These are phyloP conservation scores for Lithophane leautieri DNA, from an alignment of 2,888 invertebrate genomes.

Conservation along the genomic window DNA sequence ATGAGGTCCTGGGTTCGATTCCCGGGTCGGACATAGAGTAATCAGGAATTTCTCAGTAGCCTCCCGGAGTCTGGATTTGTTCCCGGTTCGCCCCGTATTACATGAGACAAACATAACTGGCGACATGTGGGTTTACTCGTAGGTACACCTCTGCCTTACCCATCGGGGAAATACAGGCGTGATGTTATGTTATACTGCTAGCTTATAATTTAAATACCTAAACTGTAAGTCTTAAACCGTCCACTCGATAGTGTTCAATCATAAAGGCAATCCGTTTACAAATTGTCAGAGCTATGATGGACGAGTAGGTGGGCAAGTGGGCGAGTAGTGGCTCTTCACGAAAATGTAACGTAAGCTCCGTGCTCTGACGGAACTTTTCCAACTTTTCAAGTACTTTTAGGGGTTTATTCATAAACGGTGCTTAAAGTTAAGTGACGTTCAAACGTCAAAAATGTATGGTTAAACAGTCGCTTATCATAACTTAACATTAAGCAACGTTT, in stretches of 20 bases:
- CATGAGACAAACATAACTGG: neutral
- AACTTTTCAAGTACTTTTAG: constrained; percentile 16
- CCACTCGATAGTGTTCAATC: too few relatives aligned
- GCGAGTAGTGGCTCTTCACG: constrained; percentile 15
- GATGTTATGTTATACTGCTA: too few relatives aligned
- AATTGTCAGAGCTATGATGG: neutral
- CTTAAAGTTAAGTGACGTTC: too few relatives aligned
- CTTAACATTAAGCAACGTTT: too few relatives aligned
- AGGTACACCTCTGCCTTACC: neutral
- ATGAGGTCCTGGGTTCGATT: neutral
- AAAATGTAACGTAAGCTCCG: constrained; percentile 1
- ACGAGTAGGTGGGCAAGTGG: constrained; percentile 7
- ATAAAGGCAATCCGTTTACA: neutral
- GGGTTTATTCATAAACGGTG: too few relatives aligned
- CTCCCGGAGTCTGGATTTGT: too few relatives aligned
- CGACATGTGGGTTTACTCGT: neutral
- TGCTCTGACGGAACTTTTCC: constrained; percentile 2
- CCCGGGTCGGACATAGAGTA: neutral
- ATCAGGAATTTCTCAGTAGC: neutral
- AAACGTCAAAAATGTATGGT: too few relatives aligned
- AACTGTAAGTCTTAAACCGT: too few relatives aligned
- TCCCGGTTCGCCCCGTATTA: neutral
- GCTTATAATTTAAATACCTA: too few relatives aligned
- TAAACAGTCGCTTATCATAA: too few relatives aligned
- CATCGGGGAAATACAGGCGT: too few relatives aligned